A percentile compares a stretch with the other conserved stretches of the same genome.
Evolutionary conservation across 2,797 vertebrate genomes (phyloP).

Genomic region (Cossypha caffra): DNA sequence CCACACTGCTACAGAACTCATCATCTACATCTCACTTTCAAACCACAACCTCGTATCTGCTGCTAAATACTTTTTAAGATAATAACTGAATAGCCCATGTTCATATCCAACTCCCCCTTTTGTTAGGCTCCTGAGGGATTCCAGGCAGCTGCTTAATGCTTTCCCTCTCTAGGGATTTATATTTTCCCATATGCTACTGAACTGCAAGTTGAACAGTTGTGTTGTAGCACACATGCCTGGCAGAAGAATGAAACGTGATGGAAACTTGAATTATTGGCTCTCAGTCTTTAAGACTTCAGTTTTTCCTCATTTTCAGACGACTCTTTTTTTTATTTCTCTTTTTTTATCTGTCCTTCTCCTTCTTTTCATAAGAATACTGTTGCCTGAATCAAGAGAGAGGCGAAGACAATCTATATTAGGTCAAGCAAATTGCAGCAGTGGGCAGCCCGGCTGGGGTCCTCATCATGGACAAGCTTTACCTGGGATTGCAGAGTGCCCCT

Average conservation of each 20-base stretch:
- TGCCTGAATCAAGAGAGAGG: background rate
- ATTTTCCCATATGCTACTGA: constrained; percentile 1
- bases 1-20: background rate
- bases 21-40: background rate
- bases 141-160: constrained; percentile 29
- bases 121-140: background rate
- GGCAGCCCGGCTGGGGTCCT: constrained; percentile 31
- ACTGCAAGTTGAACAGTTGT: background rate
- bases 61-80: background rate
- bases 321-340: no score
- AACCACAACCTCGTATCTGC: background rate
- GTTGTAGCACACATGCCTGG: background rate
- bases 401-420: background rate
- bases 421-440: constrained; percentile 62
- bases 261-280: background rate
- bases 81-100: background rate
- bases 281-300: background rate
- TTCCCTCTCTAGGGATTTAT: constrained; percentile 9
- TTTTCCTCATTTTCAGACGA: background rate
- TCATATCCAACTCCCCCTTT: background rate
- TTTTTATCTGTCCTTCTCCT: background rate
- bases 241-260: background rate
- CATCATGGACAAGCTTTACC: constrained; percentile 35
- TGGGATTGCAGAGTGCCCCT: constrained; percentile 29
- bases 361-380: background rate